phyloP scores from a whole-genome alignment of 2,888 invertebrate genomes.

The Volucella inanis region DNA sequence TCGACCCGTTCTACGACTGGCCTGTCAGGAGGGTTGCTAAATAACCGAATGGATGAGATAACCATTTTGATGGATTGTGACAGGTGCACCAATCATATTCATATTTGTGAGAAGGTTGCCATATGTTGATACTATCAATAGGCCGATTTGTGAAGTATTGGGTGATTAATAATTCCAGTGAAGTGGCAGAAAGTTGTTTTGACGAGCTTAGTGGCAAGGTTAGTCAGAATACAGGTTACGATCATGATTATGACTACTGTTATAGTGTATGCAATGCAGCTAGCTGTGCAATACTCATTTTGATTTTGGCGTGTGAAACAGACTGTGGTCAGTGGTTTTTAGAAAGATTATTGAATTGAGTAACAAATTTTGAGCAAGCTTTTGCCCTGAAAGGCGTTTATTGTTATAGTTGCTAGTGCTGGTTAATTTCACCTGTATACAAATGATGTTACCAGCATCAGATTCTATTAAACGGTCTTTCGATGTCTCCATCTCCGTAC shows the following conservation, averaged over 20 bases:
- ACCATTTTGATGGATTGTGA: slow-evolving; percentile 42
- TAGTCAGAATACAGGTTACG: slow-evolving; percentile 5
- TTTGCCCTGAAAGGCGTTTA: too few relatives aligned
- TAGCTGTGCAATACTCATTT: neutral
- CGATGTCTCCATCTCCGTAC: too few relatives aligned
- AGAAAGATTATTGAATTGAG: too few relatives aligned
- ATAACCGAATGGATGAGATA: slow-evolving; percentile 34
- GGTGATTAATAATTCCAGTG: slow-evolving; percentile 19
- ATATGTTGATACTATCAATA: slow-evolving; percentile 19
- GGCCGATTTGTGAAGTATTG: slow-evolving; percentile 35
- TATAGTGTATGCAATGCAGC: neutral
- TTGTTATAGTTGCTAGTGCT: too few relatives aligned
- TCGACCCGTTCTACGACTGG: slow-evolving; percentile 23
- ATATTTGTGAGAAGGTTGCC: slow-evolving; percentile 35
- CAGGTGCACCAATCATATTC: slow-evolving; percentile 33
- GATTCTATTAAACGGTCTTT: too few relatives aligned
- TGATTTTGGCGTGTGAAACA: neutral
- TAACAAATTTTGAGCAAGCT: too few relatives aligned
- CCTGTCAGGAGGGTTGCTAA: slow-evolving; percentile 42
- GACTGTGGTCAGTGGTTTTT: too few relatives aligned
- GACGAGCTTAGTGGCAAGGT: slow-evolving; percentile 10
- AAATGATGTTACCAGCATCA: too few relatives aligned
- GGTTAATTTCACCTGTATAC: too few relatives aligned
- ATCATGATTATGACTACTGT: neutral
- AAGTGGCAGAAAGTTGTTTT: slow-evolving; percentile 7